phyloP scores from a whole-genome alignment of 2,113 vertebrate species.

The Pycnonotus jocosus region DNA sequence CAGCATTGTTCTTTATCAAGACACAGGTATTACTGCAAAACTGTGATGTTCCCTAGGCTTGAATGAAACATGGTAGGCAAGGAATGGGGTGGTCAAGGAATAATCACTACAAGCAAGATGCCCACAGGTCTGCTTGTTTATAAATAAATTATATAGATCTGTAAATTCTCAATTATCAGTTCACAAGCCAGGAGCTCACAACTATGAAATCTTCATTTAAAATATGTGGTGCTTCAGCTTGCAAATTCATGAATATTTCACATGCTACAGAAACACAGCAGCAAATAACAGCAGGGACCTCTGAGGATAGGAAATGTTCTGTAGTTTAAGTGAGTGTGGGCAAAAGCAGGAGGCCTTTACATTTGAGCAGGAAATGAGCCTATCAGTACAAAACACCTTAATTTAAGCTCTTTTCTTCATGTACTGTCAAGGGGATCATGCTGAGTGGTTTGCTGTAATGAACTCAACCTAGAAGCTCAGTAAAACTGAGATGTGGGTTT shows the following conservation, averaged over 20 bases:
- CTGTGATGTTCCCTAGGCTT: neutral
- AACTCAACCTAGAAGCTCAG: conserved; percentile 64
- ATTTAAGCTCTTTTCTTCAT: conserved; percentile 68
- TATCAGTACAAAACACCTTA: conserved; percentile 30
- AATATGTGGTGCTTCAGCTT: conserved; percentile 50
- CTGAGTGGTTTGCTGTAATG: conserved; percentile 62
- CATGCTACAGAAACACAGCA: conserved; percentile 32
- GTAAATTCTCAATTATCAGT: conserved; percentile 46
- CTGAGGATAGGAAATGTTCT: conserved; percentile 27
- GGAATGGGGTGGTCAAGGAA: neutral
- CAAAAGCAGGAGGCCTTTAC: conserved; percentile 2
- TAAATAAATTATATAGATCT: conserved; percentile 15
- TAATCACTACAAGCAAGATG: neutral
- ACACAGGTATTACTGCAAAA: neutral
- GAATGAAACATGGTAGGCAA: neutral
- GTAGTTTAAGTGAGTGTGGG: conserved; percentile 5
- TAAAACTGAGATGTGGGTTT: conserved; percentile 42
- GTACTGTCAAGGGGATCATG: conserved; percentile 44
- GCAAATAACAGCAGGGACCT: conserved; percentile 44
- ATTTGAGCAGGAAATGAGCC: conserved; percentile 43
- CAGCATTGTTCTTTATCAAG: neutral
- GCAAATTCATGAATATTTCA: conserved; percentile 71
- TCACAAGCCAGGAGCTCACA: conserved; percentile 20
- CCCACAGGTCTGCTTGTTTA: neutral
- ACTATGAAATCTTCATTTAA: conserved; percentile 48